A percentile compares a stretch with the other conserved stretches of the same genome.
These are phyloP conservation scores for Seriola rivoliana DNA, from an alignment of 2,113 vertebrate species.

Conservation along the genomic window DNA sequence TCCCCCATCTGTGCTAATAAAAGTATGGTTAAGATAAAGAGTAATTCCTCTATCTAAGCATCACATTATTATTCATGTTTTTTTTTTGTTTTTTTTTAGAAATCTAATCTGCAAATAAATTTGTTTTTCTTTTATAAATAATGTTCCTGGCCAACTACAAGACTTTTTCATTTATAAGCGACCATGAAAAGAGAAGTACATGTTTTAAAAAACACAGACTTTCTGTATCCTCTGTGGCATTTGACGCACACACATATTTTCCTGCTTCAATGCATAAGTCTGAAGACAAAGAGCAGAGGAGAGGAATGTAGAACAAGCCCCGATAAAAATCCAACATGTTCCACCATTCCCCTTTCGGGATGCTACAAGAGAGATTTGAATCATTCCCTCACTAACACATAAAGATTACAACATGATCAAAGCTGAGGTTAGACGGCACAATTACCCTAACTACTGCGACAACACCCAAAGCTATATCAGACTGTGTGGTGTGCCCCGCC, in stretches of 20 bases:
- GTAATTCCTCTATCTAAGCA: neutral
- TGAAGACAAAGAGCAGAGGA: neutral
- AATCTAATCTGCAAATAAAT: too few species aligned
- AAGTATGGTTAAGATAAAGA: too few species aligned
- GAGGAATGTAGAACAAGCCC: neutral
- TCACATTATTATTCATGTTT: neutral
- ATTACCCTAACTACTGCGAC: neutral
- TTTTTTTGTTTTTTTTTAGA: too few species aligned
- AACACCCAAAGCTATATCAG: conserved; percentile 10
- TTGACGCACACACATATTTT: too few species aligned
- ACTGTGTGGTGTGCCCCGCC: neutral
- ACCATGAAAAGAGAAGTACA: too few species aligned
- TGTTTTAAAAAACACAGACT: too few species aligned
- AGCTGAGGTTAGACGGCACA: neutral
- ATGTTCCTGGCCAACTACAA: too few species aligned
- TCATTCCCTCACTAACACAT: conserved; percentile 2
- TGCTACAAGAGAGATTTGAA: conserved; percentile 19
- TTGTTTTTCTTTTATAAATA: too few species aligned
- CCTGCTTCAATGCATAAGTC: too few species aligned
- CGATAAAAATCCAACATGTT: neutral
- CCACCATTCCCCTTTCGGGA: neutral
- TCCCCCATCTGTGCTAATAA: neutral
- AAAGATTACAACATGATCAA: conserved; percentile 21
- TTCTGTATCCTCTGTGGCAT: too few species aligned
- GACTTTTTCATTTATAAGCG: too few species aligned